A percentile compares a stretch with the other conserved stretches of the same genome.
Evolutionary conservation across 2,113 vertebrate genomes (phyloP).

Genomic region (Podarcis cretensis): DNA sequence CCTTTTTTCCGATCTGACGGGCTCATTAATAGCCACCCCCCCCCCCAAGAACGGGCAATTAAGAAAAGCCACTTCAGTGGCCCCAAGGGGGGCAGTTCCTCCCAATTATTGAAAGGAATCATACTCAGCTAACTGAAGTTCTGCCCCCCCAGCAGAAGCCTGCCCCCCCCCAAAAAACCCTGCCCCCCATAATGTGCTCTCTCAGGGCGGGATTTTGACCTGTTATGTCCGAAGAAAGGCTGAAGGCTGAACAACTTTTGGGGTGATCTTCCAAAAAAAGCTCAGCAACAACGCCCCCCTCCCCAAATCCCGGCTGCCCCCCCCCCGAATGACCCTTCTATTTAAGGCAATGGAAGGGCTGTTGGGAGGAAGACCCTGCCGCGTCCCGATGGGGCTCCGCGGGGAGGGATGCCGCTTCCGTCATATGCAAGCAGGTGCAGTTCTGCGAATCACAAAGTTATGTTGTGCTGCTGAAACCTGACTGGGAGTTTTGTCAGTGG

Average conservation of each 20-base stretch:
- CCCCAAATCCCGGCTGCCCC: background rate
- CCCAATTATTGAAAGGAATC: no score
- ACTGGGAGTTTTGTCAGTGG: background rate
- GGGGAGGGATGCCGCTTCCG: background rate
- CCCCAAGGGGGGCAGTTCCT: background rate
- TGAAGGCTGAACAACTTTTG: no score
- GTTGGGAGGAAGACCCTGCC: background rate
- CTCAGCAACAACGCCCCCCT: background rate
- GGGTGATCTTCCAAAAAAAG: no score
- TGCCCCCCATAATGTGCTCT: no score
- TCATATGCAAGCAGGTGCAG: background rate
- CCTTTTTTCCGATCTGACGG: constrained; percentile 10
- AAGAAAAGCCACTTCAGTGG: background rate
- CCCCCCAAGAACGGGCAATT: background rate
- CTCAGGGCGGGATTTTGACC: no score
- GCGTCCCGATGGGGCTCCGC: no score
- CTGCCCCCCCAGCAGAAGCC: no score
- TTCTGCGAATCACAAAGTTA: constrained; percentile 43
- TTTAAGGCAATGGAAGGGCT: background rate
- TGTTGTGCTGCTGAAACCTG: constrained; percentile 6
- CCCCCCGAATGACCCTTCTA: background rate
- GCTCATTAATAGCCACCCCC: constrained; percentile 44
- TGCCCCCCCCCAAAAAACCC: no score
- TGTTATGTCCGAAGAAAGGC: no score
- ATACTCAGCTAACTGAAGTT: no score